These are phyloP conservation scores for Drosophila ohnishii DNA, from an alignment of 1,140 invertebrate species.

Conservation along the genomic window DNA sequence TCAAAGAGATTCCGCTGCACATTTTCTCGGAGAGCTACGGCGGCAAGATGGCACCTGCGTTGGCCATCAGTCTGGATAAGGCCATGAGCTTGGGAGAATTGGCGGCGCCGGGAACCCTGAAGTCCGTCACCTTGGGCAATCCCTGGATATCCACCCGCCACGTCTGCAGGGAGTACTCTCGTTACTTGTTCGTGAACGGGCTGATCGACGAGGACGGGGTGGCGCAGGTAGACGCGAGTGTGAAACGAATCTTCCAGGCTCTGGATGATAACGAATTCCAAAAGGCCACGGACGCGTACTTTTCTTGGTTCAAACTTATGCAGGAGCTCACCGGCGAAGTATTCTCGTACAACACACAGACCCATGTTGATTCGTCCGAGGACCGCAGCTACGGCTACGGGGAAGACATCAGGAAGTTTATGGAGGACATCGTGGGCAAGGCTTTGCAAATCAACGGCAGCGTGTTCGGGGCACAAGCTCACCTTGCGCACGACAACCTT, in stretches of 20 bases:
- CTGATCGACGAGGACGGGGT: conserved; percentile 86
- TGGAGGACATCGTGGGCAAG: conserved; percentile 88
- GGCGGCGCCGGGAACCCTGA: conserved; percentile 86
- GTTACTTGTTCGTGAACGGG: conserved; percentile 85
- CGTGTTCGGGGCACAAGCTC: background rate
- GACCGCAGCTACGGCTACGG: conserved; percentile 56
- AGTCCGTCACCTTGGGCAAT: conserved; percentile 92
- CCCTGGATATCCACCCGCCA: conserved; percentile 94
- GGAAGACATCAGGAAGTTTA: conserved; percentile 84
- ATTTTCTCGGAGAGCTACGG: conserved; percentile 96
- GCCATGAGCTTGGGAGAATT: conserved; percentile 87
- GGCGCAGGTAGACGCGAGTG: conserved; percentile 63
- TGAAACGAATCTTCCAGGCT: conserved; percentile 85
- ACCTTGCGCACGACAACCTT: background rate
- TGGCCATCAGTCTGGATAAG: conserved; percentile 85
- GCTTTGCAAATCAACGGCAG: conserved; percentile 85
- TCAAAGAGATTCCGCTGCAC: conserved; percentile 89
- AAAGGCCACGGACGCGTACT: conserved; percentile 30
- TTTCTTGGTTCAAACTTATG: conserved; percentile 18
- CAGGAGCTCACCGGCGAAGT: conserved; percentile 43
- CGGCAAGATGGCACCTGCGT: conserved; percentile 94
- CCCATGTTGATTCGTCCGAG: conserved; percentile 44
- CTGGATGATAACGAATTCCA: conserved; percentile 27
- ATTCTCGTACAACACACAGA: conserved; percentile 56
- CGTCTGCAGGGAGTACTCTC: conserved; percentile 90